A percentile compares a stretch with the other conserved stretches of the same genome.
These are phyloP conservation scores for Bucco capensis DNA, from an alignment of 2,113 vertebrate genomes.

Conservation along the genomic window DNA sequence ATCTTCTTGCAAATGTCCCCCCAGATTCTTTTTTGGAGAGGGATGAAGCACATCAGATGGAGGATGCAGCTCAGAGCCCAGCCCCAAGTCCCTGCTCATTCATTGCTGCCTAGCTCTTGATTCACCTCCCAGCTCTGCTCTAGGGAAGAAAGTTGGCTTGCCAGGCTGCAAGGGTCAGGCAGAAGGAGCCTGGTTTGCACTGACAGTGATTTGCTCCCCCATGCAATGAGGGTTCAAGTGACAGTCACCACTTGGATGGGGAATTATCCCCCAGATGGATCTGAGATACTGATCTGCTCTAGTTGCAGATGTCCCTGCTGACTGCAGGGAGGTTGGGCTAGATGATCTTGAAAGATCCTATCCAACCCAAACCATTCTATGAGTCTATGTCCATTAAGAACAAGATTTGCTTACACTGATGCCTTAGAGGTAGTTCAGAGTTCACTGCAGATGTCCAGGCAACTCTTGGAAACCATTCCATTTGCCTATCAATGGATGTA, in stretches of 20 bases:
- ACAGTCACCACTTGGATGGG: too few species aligned
- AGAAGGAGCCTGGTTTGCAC: not conserved
- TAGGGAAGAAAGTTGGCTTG: not conserved
- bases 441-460: too few species aligned
- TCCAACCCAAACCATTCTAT: too few species aligned
- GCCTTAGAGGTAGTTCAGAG: too few species aligned
- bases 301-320: too few species aligned
- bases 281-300: not conserved
- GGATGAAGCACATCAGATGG: not conserved
- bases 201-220: not conserved
- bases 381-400: too few species aligned
- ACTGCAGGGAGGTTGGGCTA: too few species aligned
- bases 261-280: not conserved
- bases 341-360: too few species aligned
- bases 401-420: too few species aligned
- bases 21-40: not conserved
- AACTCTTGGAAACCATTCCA: too few species aligned
- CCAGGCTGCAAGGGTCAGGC: not conserved
- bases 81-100: not conserved
- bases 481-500: too few species aligned
- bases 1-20: not conserved
- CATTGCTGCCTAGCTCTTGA: not conserved
- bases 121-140: not conserved
- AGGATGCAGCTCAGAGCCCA: not conserved
- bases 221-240: not conserved